phyloP scores from a whole-genome alignment of 2,888 invertebrate species.

The Ochropleura plecta region DNA sequence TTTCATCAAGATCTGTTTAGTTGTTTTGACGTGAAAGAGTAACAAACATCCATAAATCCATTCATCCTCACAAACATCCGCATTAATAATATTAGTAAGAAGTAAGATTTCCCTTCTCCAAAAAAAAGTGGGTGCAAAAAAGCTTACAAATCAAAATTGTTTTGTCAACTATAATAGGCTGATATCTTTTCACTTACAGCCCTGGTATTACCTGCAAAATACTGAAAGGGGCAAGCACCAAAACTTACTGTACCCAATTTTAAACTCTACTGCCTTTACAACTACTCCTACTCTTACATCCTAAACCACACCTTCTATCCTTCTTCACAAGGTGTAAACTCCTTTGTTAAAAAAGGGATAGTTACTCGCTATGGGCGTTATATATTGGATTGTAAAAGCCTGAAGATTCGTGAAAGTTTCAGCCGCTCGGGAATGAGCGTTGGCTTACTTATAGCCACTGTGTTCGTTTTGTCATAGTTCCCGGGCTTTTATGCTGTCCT shows the following conservation, averaged over 20 bases:
- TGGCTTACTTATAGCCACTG: conserved; percentile 43
- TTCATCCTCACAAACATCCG: too few relatives aligned
- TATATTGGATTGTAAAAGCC: conserved; percentile 67
- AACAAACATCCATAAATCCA: too few relatives aligned
- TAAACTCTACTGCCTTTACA: conserved; percentile 70
- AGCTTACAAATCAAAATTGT: neutral
- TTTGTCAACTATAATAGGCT: conserved; percentile 3
- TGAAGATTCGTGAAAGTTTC: conserved; percentile 66
- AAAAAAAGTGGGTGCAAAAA: neutral
- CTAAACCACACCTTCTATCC: neutral
- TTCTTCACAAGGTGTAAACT: conserved; percentile 13
- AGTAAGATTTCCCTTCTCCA: too few relatives aligned
- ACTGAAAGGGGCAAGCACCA: conserved; percentile 68
- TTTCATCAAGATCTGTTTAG: too few relatives aligned
- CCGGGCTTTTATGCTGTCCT: conserved; percentile 33
- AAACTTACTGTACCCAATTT: conserved; percentile 82
- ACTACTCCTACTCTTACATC: neutral
- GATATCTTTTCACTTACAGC: conserved; percentile 4
- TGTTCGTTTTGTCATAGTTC: conserved; percentile 52
- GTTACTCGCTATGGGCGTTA: conserved; percentile 60
- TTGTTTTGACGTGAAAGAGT: too few relatives aligned
- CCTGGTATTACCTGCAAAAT: conserved; percentile 62
- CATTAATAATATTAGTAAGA: too few relatives aligned
- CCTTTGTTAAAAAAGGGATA: conserved; percentile 3
- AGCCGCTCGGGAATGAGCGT: conserved; percentile 50